phyloP scores from a whole-genome alignment of 2,888 invertebrate genomes.

The Synergus japonicus region DNA sequence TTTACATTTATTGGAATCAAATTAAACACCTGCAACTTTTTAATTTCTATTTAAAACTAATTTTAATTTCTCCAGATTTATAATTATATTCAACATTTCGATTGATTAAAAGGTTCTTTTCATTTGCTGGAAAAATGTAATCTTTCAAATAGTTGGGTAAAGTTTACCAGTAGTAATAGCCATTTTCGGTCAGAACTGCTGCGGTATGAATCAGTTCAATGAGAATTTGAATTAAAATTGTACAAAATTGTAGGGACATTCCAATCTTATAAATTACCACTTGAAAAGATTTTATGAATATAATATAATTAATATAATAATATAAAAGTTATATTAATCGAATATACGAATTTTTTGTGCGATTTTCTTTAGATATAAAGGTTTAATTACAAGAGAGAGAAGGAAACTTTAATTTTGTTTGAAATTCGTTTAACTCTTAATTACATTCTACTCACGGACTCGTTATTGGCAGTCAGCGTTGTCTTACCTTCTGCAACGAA shows the following conservation, averaged over 20 bases:
- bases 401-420: slow-evolving; percentile 8
- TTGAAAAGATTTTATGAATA: no score
- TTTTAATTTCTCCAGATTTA: no score
- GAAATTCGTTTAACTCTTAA: slow-evolving; percentile 22
- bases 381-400: background rate
- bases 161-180: background rate
- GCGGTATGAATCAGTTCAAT: background rate
- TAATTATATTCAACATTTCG: background rate
- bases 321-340: background rate
- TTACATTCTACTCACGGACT: background rate
- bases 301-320: background rate
- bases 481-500: background rate
- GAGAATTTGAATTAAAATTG: background rate
- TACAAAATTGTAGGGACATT: no score
- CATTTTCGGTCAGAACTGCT: background rate
- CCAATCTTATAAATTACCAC: no score
- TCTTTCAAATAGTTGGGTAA: background rate
- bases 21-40: no score
- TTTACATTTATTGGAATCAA: no score
- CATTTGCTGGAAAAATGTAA: background rate
- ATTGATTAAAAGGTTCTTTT: background rate
- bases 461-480: background rate
- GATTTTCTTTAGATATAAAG: background rate
- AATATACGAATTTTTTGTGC: background rate
- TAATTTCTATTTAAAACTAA: no score